These are phyloP conservation scores for Eledone cirrhosa DNA, from an alignment of 2,888 invertebrate species.

Conservation along the genomic window DNA sequence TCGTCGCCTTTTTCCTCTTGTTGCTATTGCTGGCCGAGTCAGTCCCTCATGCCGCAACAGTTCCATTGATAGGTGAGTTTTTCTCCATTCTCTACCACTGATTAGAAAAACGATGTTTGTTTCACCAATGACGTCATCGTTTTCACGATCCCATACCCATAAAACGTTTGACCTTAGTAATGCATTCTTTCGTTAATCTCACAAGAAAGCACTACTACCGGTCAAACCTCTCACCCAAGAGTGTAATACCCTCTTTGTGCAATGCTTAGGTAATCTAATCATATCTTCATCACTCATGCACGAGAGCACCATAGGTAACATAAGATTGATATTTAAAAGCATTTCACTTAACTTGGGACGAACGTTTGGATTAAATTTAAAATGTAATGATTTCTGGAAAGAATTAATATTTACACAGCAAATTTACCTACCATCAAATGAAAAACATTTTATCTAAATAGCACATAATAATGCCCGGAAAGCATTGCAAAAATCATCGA, in stretches of 20 bases:
- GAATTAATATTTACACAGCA: too few species aligned
- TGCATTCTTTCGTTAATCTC: too few species aligned
- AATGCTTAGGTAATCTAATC: background rate
- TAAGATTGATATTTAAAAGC: background rate
- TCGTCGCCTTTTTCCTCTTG: slow-evolving; percentile 6
- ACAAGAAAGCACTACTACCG: slow-evolving; percentile 66
- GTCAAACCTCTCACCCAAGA: slow-evolving; percentile 48
- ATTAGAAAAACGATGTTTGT: background rate
- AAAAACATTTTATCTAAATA: too few species aligned
- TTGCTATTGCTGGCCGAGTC: slow-evolving; percentile 3
- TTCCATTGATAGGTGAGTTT: slow-evolving; percentile 14
- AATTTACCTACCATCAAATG: too few species aligned
- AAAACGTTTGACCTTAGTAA: slow-evolving; percentile 16
- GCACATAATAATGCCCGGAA: too few species aligned
- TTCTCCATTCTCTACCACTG: background rate
- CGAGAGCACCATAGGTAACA: background rate
- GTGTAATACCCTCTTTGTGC: background rate
- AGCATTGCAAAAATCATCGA: too few species aligned
- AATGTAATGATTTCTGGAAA: too few species aligned
- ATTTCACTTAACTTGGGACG: background rate
- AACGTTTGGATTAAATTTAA: too few species aligned
- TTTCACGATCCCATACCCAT: background rate
- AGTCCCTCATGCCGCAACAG: background rate
- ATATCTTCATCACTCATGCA: background rate
- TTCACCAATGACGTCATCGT: background rate